phyloP scores from a whole-genome alignment of 2,113 vertebrate species.

The Chaenogobius annularis region DNA sequence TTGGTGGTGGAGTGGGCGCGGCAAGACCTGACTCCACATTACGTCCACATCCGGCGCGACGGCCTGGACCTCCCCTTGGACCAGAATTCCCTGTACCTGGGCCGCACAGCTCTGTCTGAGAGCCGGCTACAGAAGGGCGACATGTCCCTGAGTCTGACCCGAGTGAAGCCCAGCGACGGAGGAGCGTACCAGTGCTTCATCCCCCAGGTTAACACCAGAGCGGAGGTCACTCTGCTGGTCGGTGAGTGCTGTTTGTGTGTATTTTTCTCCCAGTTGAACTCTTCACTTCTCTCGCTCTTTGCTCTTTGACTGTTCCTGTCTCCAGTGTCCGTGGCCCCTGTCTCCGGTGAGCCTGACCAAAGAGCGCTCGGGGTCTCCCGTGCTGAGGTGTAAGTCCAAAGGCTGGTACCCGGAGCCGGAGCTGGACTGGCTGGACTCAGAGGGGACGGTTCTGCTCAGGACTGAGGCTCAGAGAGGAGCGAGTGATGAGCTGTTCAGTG shows the following conservation, averaged over 20 bases:
- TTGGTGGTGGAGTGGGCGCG: background rate
- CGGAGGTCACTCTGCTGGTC: background rate
- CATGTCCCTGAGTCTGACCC: background rate
- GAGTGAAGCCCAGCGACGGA: background rate
- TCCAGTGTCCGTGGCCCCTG: background rate
- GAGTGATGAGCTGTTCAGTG: background rate
- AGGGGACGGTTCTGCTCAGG: background rate
- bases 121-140: background rate
- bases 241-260: background rate
- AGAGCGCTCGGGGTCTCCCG: background rate
- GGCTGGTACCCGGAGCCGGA: slow-evolving; percentile 2
- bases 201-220: background rate
- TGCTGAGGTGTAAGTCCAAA: background rate
- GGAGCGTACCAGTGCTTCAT: background rate
- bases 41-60: background rate
- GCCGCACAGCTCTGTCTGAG: background rate
- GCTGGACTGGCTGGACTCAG: slow-evolving; percentile 6
- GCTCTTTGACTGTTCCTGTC: background rate
- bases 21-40: background rate
- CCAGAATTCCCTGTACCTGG: background rate
- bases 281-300: background rate
- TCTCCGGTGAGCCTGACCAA: background rate
- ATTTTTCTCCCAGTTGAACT: background rate
- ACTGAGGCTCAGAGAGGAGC: background rate
- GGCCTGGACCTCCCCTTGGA: background rate